phyloP scores from a whole-genome alignment of 2,113 vertebrate genomes.

The Orcinus orca region DNA sequence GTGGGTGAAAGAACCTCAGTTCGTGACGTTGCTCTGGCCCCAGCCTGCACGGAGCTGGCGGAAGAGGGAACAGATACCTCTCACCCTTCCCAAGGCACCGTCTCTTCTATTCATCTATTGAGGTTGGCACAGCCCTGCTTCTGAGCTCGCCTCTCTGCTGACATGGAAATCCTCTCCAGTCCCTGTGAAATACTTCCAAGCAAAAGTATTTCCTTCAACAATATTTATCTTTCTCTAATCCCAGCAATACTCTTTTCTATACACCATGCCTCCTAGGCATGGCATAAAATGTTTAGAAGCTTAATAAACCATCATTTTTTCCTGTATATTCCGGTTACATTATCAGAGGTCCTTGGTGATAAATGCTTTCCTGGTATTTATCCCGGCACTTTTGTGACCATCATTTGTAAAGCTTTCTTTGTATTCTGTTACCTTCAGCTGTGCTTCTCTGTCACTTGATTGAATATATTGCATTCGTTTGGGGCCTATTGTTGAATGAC shows the following conservation, averaged over 20 bases:
- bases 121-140: background rate
- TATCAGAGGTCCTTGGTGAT: background rate
- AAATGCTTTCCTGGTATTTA: constrained; percentile 61
- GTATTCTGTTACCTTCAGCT: constrained; percentile 75
- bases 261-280: background rate
- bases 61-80: background rate
- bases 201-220: constrained; percentile 15
- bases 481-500: constrained; percentile 78
- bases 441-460: constrained; percentile 75
- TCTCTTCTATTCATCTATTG: constrained; percentile 30
- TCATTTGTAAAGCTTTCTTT: constrained; percentile 69
- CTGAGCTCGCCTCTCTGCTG: background rate
- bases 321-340: background rate
- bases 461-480: constrained; percentile 74
- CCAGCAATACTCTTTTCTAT: background rate
- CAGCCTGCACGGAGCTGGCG: background rate
- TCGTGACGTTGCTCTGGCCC: background rate
- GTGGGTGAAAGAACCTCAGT: background rate
- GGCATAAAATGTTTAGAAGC: background rate
- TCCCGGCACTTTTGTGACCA: background rate
- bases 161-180: background rate
- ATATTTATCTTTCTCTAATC: constrained; percentile 1
- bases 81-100: background rate
- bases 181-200: background rate
- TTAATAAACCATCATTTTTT: background rate